These are phyloP conservation scores for Gymnothorax reevesii DNA, from an alignment of 2,797 vertebrate genomes.

Conservation along the genomic window DNA sequence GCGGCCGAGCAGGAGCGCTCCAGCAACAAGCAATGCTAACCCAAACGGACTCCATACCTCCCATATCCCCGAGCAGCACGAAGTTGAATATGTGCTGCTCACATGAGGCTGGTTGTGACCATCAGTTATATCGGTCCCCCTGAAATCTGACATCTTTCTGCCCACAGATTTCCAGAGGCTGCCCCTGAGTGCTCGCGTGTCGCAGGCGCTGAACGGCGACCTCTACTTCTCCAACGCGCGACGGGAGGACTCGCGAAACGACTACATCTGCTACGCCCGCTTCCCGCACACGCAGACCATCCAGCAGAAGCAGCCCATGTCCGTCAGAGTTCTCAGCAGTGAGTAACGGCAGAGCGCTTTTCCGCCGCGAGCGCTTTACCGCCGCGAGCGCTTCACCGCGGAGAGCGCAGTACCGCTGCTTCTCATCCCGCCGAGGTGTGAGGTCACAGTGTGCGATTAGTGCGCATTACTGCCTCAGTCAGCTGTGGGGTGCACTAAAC, in stretches of 20 bases:
- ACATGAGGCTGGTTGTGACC: no score
- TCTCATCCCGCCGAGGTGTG: not conserved
- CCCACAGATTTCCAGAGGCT: slow-evolving; percentile 88
- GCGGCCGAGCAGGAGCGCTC: no score
- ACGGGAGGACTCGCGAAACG: slow-evolving; percentile 84
- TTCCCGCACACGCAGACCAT: slow-evolving; percentile 98
- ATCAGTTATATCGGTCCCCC: no score
- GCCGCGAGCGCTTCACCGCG: no score
- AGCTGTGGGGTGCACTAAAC: no score
- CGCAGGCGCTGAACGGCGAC: slow-evolving; percentile 94
- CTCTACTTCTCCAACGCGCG: slow-evolving; percentile 95
- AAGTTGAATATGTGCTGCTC: no score
- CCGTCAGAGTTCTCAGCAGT: slow-evolving; percentile 89
- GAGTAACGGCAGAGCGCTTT: slow-evolving; percentile 60
- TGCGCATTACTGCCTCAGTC: no score
- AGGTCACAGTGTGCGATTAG: no score
- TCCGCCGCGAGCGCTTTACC: no score
- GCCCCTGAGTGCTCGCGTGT: slow-evolving; percentile 87
- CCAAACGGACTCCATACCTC: no score
- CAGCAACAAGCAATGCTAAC: no score
- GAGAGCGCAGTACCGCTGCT: not conserved
- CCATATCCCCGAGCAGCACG: no score
- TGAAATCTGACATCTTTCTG: not conserved
- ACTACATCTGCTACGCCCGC: slow-evolving; percentile 98
- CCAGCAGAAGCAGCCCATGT: slow-evolving; percentile 98